phyloP scores from a whole-genome alignment of 2,113 vertebrate species.

The Neotoma lepida region DNA sequence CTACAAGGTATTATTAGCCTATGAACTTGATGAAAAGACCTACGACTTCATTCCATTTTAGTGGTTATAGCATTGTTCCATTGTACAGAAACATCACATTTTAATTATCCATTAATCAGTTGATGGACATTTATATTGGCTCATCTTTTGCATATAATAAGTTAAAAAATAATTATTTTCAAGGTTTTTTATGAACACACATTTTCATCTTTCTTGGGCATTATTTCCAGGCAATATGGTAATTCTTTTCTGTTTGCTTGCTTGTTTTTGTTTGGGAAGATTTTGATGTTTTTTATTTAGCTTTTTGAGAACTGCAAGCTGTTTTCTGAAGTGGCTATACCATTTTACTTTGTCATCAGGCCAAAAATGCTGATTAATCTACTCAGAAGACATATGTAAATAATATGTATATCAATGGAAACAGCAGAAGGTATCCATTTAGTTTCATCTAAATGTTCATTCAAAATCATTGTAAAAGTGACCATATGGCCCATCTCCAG shows the following conservation, averaged over 20 bases:
- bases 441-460: constrained; percentile 14
- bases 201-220: neutral
- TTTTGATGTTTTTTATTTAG: neutral
- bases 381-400: neutral
- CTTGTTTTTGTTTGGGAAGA: neutral
- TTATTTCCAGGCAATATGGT: neutral
- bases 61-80: neutral
- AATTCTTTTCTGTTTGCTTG: neutral
- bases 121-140: neutral
- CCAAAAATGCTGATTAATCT: neutral
- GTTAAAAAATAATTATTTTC: neutral
- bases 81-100: neutral
- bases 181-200: neutral
- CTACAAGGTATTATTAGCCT: neutral
- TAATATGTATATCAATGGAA: constrained; percentile 1
- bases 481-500: neutral
- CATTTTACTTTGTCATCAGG: neutral
- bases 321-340: neutral
- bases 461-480: constrained; percentile 33
- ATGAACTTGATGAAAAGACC: neutral
- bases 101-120: neutral
- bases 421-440: neutral
- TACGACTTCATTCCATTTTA: neutral
- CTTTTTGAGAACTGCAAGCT: neutral
- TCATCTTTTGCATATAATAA: neutral